Conservation (phyloP, 2,113 vertebrate genomes). For the Dromiciops gliroides region DNA sequence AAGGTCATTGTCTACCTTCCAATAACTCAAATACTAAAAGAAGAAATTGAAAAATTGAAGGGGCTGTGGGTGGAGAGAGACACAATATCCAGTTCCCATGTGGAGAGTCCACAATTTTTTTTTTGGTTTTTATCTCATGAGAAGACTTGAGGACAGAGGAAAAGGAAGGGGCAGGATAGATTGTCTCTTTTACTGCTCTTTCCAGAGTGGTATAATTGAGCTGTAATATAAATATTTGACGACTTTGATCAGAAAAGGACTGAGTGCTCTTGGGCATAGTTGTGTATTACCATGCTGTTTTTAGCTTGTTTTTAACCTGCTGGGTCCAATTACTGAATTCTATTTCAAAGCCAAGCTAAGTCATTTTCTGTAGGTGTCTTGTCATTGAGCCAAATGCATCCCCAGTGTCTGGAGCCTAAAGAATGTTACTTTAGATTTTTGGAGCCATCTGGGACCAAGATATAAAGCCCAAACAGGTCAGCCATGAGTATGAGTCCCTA, state of each 20-base stretch:
- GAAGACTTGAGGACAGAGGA: conserved; percentile 11
- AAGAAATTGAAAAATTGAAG: not conserved
- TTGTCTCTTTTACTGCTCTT: not conserved
- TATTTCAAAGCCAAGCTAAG: not conserved
- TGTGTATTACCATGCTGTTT: not conserved
- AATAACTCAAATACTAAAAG: not conserved
- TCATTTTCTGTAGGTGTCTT: conserved; percentile 7
- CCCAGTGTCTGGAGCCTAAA: not conserved
- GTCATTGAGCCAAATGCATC: not conserved
- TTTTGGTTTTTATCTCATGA: not conserved
- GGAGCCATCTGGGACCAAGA: not conserved
- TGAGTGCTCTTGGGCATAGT: not conserved
- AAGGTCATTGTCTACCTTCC: not conserved
- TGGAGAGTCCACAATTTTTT: not conserved
- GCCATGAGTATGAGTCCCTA: not conserved
- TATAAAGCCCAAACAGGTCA: conserved; percentile 10
- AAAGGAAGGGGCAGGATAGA: not conserved
- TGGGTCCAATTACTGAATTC: not conserved
- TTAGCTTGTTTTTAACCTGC: not conserved
- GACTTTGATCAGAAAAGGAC: not conserved
- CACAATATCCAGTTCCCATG: not conserved
- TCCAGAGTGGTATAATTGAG: not conserved
- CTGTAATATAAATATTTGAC: not conserved
- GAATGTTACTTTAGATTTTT: conserved; percentile 3
- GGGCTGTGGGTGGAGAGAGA: not conserved